phyloP scores from a whole-genome alignment of 2,888 invertebrate species.

The Sesia bembeciformis region DNA sequence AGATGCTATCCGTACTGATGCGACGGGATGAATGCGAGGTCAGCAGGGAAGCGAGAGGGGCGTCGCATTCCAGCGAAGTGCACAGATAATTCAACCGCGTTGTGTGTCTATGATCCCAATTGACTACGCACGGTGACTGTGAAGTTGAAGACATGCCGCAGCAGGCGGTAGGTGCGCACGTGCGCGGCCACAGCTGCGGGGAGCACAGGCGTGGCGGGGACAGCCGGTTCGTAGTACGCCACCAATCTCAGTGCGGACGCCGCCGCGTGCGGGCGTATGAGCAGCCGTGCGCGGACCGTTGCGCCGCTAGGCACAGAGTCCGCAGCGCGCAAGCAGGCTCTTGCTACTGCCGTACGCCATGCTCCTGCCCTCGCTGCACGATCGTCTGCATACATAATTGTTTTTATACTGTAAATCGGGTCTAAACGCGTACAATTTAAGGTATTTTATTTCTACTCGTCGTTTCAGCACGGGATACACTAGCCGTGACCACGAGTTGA shows the following conservation, averaged over 20 bases:
- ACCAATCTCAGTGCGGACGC: conserved; percentile 35
- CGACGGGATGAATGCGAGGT: no score
- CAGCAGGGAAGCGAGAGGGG: no score
- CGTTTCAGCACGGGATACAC: no score
- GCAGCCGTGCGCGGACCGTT: conserved; percentile 23
- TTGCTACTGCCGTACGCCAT: conserved; percentile 27
- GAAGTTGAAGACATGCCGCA: conserved; percentile 51
- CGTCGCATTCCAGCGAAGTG: no score
- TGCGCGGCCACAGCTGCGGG: conserved; percentile 3
- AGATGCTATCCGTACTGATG: no score
- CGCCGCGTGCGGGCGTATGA: conserved; percentile 35
- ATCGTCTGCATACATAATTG: conserved; percentile 33
- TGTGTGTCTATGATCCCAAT: no score
- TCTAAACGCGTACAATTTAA: no score
- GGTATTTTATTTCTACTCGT: no score
- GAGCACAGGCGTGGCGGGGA: conserved; percentile 11
- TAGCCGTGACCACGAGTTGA: no score
- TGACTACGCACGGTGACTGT: conserved; percentile 29
- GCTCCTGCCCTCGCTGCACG: conserved; percentile 37
- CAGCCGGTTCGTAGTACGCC: conserved; percentile 46
- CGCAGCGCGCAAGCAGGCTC: conserved; percentile 10
- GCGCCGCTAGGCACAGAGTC: conserved; percentile 18
- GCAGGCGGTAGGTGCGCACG: conserved; percentile 29
- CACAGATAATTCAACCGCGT: no score
- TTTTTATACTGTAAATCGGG: no score